These are phyloP conservation scores for Litocranius walleri DNA, from an alignment of 2,113 vertebrate species.

Conservation along the genomic window DNA sequence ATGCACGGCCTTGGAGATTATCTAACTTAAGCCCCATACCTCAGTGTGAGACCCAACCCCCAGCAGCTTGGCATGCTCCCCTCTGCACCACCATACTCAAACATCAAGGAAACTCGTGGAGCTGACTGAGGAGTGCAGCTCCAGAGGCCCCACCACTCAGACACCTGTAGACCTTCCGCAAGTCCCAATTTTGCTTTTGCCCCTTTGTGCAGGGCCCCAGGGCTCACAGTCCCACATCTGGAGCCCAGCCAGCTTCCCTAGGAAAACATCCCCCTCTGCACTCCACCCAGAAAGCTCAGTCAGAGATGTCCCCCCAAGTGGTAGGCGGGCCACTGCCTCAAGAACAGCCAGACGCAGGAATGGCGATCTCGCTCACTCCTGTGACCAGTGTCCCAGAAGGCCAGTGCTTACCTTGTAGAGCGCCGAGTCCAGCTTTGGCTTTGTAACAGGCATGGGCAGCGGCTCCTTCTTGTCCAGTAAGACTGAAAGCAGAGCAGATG, in stretches of 20 bases:
- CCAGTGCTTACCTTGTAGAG: conserved; percentile 86
- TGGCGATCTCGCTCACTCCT: neutral
- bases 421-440: conserved; percentile 88
- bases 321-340: neutral
- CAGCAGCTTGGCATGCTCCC: neutral
- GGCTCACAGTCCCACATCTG: neutral
- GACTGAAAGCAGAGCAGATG: conserved; percentile 81
- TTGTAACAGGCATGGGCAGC: conserved; percentile 83
- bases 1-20: neutral
- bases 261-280: neutral
- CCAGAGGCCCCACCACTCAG: neutral
- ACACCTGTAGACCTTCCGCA: neutral
- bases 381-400: neutral
- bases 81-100: too few species aligned
- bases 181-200: neutral
- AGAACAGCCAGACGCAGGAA: neutral
- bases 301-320: neutral
- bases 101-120: neutral
- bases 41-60: neutral
- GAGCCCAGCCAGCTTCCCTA: neutral
- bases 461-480: conserved; percentile 92
- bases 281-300: neutral
- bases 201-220: neutral
- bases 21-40: neutral
- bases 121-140: rapidly evolving